phyloP scores from a whole-genome alignment of 2,113 vertebrate species.

The Anarhynchus alexandrinus region DNA sequence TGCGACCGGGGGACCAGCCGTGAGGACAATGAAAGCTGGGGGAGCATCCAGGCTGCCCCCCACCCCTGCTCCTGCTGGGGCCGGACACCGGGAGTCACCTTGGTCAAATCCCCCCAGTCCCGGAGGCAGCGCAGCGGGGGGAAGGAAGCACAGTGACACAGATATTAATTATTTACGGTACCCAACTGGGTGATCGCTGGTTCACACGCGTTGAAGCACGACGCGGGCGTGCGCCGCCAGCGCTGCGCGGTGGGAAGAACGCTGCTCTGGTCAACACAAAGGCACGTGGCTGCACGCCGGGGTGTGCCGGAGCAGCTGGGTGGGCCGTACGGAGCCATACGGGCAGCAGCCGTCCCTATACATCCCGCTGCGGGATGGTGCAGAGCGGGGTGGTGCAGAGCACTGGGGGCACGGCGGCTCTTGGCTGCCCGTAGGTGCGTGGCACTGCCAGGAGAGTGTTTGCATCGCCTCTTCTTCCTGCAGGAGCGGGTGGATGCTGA shows the following conservation, averaged over 20 bases:
- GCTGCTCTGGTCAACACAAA: background rate
- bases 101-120: background rate
- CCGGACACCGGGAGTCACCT: background rate
- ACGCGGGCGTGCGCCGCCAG: background rate
- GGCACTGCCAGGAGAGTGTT: background rate
- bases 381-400: background rate
- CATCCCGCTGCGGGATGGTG: background rate
- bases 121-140: background rate
- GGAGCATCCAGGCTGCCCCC: background rate
- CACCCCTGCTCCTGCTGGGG: background rate
- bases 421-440: background rate
- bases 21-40: background rate
- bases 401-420: accelerated
- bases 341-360: accelerated
- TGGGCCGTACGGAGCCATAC: accelerated
- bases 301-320: background rate
- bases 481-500: background rate
- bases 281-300: background rate
- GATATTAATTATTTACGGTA: background rate
- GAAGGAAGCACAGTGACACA: background rate
- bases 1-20: accelerated
- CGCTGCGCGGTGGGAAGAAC: background rate
- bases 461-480: accelerated
- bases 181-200: background rate
- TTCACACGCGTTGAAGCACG: background rate